Evolutionary conservation across 35 echinoderm and acorn worm species (phyloP), one percentile per base, ranked within the genome.

Genomic region (Apostichopus parvimensis): DNA sequence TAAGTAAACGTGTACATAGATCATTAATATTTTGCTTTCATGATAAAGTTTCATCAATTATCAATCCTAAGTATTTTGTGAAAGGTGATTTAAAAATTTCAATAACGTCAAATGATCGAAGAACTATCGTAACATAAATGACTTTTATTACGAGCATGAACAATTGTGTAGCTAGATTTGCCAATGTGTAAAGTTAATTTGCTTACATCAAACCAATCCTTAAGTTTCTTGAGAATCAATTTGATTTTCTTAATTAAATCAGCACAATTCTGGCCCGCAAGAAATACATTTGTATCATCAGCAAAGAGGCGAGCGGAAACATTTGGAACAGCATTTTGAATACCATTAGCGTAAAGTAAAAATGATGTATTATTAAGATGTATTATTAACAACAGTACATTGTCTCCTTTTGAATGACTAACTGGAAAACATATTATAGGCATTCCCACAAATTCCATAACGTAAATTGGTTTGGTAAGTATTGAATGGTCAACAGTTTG

Each of bases 381-480:
- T 80, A 80, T 80, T 80, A 80, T 80, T 80, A 14, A 80, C 79
- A 80, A 34, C 7, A 80, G 52, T 28, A 80, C 79, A 80, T 54
- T 80, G 20, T 80, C 79, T 28, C 7, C 79, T 45, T 2, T 45
- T 45, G 34, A 3, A 45, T 45, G 4, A 45, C 34, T 45, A 45
- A 45, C 34, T 45, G 79, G 53, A 45, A 34, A 80, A 21, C 25
- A 80, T 80, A 80, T 34, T 80, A 10, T 34, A 34, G 79, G 24
- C 24, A 80, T 80, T 80, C 52, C 34, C 34, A 45, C 34, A 4
- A 45, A 45, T 45, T 45, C 34, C 34, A 45, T 45, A 45, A 45
- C 34, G 34, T 45, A 45, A 45, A 45, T 45, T 45, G n/a, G 7
- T 22, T 79, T 11, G 23, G 14, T n/a, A 79, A 45, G 34, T n/a